Evolutionary conservation across 2,888 invertebrate genomes (phyloP).

Genomic region (Brassicogethes aeneus): DNA sequence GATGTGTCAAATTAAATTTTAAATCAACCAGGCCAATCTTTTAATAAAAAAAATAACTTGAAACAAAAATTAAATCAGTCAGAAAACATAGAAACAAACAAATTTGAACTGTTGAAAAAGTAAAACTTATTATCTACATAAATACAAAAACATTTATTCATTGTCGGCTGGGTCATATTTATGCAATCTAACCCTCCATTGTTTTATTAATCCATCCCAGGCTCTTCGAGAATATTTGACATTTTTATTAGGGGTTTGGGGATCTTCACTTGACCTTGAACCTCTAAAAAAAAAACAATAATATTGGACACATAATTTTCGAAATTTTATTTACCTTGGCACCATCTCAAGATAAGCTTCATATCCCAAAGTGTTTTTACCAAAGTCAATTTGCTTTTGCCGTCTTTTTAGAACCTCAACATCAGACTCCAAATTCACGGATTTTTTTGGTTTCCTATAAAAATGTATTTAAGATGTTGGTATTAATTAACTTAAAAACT

Average conservation of each 20-base stretch:
- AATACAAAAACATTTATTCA: too few species aligned
- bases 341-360: slow-evolving; percentile 61
- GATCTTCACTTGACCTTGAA: slow-evolving; percentile 62
- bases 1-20: too few species aligned
- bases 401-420: slow-evolving; percentile 60
- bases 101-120: too few species aligned
- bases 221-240: slow-evolving; percentile 83
- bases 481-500: background rate
- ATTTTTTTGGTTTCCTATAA: slow-evolving; percentile 11
- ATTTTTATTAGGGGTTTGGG: slow-evolving; percentile 82
- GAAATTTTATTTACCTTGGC: slow-evolving; percentile 51
- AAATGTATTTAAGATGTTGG: slow-evolving; percentile 10
- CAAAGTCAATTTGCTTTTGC: slow-evolving; percentile 92
- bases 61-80: too few species aligned
- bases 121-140: too few species aligned
- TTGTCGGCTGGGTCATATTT: slow-evolving; percentile 53
- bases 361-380: slow-evolving; percentile 86
- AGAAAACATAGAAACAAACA: too few species aligned
- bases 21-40: too few species aligned
- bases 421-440: slow-evolving; percentile 55
- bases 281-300: slow-evolving; percentile 40
- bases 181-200: slow-evolving; percentile 82
- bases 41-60: too few species aligned
- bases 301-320: slow-evolving; percentile 7
- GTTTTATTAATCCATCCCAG: slow-evolving; percentile 82